Evolutionary conservation across 2,113 vertebrate species (phyloP).

Genomic region (Arizona elegans): DNA sequence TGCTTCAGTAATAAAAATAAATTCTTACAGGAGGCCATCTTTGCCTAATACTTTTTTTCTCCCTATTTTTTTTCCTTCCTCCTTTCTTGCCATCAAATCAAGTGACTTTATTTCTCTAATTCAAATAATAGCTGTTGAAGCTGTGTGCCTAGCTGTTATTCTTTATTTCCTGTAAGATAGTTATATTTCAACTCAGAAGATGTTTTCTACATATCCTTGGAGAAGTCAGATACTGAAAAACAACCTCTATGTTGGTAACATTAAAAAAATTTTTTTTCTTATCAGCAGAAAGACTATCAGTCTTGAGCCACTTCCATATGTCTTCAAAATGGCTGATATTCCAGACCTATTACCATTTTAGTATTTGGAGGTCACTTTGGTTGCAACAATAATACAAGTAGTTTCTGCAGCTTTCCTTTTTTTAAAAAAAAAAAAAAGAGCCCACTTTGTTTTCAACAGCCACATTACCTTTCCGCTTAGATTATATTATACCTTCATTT

Average conservation of each 20-base stretch:
- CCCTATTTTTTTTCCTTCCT: neutral
- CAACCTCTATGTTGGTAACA: neutral
- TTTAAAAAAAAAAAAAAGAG: neutral
- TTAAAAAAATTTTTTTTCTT: slow-evolving; percentile 2
- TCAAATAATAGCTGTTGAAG: slow-evolving; percentile 18
- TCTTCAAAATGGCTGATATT: neutral
- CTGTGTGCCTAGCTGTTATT: neutral
- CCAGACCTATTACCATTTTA: neutral
- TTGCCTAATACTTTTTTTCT: slow-evolving; percentile 9
- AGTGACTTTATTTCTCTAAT: neutral
- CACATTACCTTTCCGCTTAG: slow-evolving; percentile 36
- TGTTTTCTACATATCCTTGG: neutral
- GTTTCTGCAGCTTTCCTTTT: neutral
- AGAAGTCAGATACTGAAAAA: neutral
- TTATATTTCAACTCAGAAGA: neutral
- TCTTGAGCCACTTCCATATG: neutral
- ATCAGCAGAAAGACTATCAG: slow-evolving; percentile 10
- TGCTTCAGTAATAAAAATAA: slow-evolving; percentile 22
- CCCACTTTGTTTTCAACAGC: slow-evolving; percentile 28
- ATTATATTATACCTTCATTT: slow-evolving; percentile 36
- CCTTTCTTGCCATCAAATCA: neutral
- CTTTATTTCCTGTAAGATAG: neutral
- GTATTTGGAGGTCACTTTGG: slow-evolving; percentile 14
- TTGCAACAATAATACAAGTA: slow-evolving; percentile 1
- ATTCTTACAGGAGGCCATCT: neutral